phyloP scores from a whole-genome alignment of 1,140 invertebrate species.

The Homarus americanus region DNA sequence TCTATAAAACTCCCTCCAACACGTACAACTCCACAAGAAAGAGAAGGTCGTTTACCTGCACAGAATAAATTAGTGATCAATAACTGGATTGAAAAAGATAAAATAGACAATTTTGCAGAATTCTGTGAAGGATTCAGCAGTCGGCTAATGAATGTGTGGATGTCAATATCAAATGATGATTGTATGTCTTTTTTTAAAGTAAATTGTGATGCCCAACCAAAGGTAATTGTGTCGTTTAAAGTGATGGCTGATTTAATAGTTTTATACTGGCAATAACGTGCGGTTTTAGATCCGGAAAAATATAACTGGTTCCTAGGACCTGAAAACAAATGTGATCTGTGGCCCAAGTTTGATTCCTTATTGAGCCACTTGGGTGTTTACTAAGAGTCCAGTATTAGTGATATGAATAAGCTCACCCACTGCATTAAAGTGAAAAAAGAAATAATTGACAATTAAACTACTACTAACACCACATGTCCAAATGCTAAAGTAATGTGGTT shows the following conservation, averaged over 20 bases:
- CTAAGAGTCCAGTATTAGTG: neutral
- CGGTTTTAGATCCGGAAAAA: neutral
- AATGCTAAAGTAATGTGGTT: too few species aligned
- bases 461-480: neutral
- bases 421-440: neutral
- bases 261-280: neutral
- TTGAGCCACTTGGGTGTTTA: slow-evolving; percentile 9
- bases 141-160: too few species aligned
- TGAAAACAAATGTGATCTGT: neutral
- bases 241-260: neutral
- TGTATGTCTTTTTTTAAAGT: neutral
- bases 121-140: too few species aligned
- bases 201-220: neutral
- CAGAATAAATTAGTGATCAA: neutral
- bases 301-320: neutral
- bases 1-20: too few species aligned
- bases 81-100: too few species aligned
- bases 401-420: neutral
- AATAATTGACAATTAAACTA: neutral
- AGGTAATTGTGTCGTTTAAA: neutral
- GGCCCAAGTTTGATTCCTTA: neutral
- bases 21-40: too few species aligned
- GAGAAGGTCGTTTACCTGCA: too few species aligned
- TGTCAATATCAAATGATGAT: too few species aligned
- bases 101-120: too few species aligned